Evolutionary conservation across 2,113 vertebrate species (phyloP).

Genomic region (Eclectus roratus): DNA sequence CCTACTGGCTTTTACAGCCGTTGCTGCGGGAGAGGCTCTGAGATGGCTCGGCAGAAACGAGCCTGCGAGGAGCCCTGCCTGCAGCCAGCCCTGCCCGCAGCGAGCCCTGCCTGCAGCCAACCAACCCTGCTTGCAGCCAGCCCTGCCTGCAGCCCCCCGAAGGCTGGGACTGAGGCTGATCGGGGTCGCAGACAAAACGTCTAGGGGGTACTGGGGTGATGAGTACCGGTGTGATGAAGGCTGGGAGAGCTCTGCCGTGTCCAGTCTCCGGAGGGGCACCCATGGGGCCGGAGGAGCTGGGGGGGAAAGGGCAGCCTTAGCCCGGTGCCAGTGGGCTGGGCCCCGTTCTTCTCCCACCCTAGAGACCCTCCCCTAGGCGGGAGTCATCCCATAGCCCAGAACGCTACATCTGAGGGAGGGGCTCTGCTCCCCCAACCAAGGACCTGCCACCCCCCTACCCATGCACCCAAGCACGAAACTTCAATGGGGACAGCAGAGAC

Average conservation of each 20-base stretch:
- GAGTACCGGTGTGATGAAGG: too few relatives aligned
- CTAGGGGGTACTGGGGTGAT: neutral
- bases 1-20: constrained; percentile 66
- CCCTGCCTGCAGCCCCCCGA: neutral
- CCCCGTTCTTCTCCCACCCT: neutral
- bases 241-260: neutral
- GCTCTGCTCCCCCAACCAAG: neutral
- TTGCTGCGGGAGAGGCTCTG: constrained; percentile 46
- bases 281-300: too few relatives aligned
- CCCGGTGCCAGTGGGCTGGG: neutral
- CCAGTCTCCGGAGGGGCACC: too few relatives aligned
- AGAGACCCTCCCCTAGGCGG: accelerated
- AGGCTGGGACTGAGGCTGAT: neutral
- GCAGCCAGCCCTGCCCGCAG: neutral
- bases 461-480: neutral
- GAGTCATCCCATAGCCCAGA: neutral
- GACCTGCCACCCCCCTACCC: neutral
- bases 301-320: neutral
- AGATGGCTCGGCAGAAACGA: neutral
- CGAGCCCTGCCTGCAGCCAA: neutral
- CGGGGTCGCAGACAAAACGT: neutral
- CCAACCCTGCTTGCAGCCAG: neutral
- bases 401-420: neutral
- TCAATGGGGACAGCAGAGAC: accelerated
- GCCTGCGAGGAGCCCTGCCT: neutral